phyloP scores from a whole-genome alignment of 2,113 vertebrate genomes.

The Lethenteron camtschaticum region DNA sequence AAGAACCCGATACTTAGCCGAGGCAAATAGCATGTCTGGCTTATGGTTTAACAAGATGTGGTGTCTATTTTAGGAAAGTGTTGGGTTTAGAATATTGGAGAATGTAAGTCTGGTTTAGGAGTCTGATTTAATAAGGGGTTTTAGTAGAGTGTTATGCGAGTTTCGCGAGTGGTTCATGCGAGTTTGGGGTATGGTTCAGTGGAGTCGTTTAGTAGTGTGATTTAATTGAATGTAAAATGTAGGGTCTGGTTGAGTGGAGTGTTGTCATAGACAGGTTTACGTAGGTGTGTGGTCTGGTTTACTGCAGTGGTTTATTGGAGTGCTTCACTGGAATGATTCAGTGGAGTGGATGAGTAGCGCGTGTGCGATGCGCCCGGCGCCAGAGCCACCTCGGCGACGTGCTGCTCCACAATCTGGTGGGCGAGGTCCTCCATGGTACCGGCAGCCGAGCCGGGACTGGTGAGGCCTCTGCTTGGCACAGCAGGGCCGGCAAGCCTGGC shows the following conservation, averaged over 20 bases:
- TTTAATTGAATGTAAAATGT: background rate
- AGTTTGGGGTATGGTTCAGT: too few relatives aligned
- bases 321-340: background rate
- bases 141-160: too few relatives aligned
- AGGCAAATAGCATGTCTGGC: too few relatives aligned
- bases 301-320: background rate
- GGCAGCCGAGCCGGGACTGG: conserved; percentile 62
- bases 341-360: background rate
- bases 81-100: too few relatives aligned
- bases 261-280: background rate
- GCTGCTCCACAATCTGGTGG: conserved; percentile 62
- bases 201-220: background rate
- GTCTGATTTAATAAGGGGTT: too few relatives aligned
- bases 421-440: conserved; percentile 51
- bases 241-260: background rate
- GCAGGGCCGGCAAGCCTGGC: too few relatives aligned
- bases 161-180: too few relatives aligned
- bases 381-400: conserved; percentile 57
- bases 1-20: too few relatives aligned
- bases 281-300: background rate
- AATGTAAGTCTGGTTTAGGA: too few relatives aligned
- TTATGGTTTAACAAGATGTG: too few relatives aligned
- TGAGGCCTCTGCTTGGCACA: conserved; percentile 41
- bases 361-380: background rate
- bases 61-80: too few relatives aligned